These are phyloP conservation scores for Zaprionus lineosus DNA, from an alignment of 2,888 invertebrate genomes.

Conservation along the genomic window DNA sequence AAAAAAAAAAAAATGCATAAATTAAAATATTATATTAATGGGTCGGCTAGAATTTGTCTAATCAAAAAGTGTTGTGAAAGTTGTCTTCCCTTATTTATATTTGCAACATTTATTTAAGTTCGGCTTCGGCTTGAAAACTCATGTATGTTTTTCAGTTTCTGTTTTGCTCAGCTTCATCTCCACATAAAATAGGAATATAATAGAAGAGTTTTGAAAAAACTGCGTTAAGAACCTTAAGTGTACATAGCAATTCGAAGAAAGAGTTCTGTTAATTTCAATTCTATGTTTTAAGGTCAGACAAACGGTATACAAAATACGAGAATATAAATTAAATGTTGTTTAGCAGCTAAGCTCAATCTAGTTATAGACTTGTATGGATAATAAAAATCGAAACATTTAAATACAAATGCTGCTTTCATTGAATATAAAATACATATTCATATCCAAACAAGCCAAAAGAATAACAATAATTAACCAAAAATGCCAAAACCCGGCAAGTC, in stretches of 20 bases:
- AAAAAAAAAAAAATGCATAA: conserved; percentile 16
- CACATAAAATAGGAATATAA: neutral
- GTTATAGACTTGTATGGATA: conserved; percentile 28
- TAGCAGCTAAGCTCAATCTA: conserved; percentile 40
- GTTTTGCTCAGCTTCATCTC: conserved; percentile 25
- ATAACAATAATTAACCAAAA: conserved; percentile 23
- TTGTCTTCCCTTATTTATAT: conserved; percentile 72
- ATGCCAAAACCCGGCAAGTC: too few species aligned
- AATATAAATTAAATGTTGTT: conserved; percentile 45
- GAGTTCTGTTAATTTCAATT: conserved; percentile 14
- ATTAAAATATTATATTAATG: conserved; percentile 29
- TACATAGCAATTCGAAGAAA: conserved; percentile 47
- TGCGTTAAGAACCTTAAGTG: conserved; percentile 32
- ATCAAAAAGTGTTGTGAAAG: conserved; percentile 78
- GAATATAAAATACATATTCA: conserved; percentile 66
- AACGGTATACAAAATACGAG: conserved; percentile 17
- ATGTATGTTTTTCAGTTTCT: neutral
- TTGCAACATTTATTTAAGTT: conserved; percentile 24
- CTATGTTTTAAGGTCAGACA: conserved; percentile 9
- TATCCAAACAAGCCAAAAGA: conserved; percentile 43
- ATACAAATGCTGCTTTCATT: conserved; percentile 43
- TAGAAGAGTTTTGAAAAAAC: neutral
- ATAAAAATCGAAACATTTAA: conserved; percentile 13
- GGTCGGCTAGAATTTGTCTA: conserved; percentile 60
- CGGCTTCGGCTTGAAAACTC: neutral